phyloP scores from a whole-genome alignment of 1,140 invertebrate species.

The Drosophila takahashii region DNA sequence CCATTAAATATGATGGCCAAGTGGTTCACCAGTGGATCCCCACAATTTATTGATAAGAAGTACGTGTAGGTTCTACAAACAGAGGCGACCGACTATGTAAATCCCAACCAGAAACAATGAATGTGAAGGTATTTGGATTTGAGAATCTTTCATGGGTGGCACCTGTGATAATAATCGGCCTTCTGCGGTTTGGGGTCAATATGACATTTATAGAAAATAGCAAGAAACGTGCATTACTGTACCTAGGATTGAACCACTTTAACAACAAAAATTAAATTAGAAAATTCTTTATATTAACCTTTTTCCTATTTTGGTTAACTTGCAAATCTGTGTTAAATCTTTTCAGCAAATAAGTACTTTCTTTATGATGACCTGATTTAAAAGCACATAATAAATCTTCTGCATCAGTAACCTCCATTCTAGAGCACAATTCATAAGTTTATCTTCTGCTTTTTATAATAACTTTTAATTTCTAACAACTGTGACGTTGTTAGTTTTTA shows the following conservation, averaged over 20 bases:
- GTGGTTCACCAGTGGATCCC: constrained; percentile 62
- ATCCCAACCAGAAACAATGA: constrained; percentile 23
- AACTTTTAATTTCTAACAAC: background rate
- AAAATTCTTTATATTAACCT: background rate
- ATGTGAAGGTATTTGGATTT: constrained; percentile 5
- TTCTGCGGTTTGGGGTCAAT: background rate
- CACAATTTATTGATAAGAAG: constrained; percentile 51
- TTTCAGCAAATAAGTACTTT: no score
- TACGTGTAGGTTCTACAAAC: constrained; percentile 8
- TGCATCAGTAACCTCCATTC: background rate
- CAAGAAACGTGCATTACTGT: no score
- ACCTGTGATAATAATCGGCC: constrained; percentile 6
- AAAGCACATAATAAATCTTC: constrained; percentile 3
- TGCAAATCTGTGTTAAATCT: background rate
- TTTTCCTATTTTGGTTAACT: background rate
- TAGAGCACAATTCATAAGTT: background rate
- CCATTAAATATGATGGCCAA: constrained; percentile 3
- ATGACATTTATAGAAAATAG: no score
- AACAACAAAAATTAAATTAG: no score
- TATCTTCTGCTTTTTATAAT: constrained; percentile 1
- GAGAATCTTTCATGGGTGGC: constrained; percentile 14
- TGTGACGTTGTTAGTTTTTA: no score
- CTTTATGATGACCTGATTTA: background rate
- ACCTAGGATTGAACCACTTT: no score
- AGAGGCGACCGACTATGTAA: constrained; percentile 3